A percentile compares a stretch with the other conserved stretches of the same genome.
These are phyloP conservation scores for Gymnogyps californianus DNA, from an alignment of 2,113 vertebrate genomes.

Conservation along the genomic window DNA sequence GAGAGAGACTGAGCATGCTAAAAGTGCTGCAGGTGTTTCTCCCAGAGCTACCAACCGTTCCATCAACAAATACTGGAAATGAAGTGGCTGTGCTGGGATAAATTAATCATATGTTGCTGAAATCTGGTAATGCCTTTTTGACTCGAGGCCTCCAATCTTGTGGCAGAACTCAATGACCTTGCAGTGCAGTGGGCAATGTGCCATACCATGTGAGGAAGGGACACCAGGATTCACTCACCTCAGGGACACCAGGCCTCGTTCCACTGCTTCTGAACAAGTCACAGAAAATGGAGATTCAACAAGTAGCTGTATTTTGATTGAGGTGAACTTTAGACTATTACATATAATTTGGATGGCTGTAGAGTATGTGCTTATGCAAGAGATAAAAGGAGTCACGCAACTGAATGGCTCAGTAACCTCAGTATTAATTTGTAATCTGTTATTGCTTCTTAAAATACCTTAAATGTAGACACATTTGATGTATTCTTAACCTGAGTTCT, in stretches of 20 bases:
- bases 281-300: not conserved
- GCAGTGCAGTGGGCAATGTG: not conserved
- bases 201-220: not conserved
- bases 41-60: not conserved
- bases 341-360: not conserved
- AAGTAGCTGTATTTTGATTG: not conserved
- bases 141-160: not conserved
- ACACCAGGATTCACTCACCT: not conserved
- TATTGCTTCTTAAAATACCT: not conserved
- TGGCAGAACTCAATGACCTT: not conserved
- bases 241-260: not conserved
- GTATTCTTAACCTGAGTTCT: not conserved
- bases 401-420: not conserved
- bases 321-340: not conserved
- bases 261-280: not conserved
- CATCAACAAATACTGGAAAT: not conserved
- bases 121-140: not conserved
- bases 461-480: not conserved
- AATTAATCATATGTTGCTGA: not conserved
- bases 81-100: not conserved
- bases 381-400: not conserved
- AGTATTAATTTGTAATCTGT: not conserved
- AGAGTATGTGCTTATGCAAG: not conserved
- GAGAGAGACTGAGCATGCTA: not conserved
- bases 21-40: not conserved